Evolutionary conservation across 1,140 invertebrate genomes (phyloP), one percentile per base, ranked within the genome.

Genomic region (Parapsyche elsis): DNA sequence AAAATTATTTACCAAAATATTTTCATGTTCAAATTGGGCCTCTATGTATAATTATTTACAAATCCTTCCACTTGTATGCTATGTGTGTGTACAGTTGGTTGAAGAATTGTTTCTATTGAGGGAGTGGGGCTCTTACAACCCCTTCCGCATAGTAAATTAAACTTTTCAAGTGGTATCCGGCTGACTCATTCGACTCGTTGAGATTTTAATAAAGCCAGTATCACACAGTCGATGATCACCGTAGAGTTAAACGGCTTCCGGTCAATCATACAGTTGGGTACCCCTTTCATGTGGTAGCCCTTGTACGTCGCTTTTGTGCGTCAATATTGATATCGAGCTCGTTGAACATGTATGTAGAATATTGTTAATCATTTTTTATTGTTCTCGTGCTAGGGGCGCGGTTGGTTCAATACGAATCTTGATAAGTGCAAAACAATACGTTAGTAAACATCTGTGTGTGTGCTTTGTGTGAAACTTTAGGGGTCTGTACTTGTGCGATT

Each of bases 171-270:
- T 67, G 80, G 61, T 74, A 38, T 21, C 70, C 76, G n/a, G 64
- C 67, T 64, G 80, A 77, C 49, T 81, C 80, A 81, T 23, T 53
- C 76, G 57, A 77, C 80, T 81, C 71, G 71, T 81, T 81, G 71
- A 81, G 71, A 75, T 79, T 81, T 79, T 79, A 81, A 81, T 81
- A 81, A 77, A 78, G 76, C 76, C n/a, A 46, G 19, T 70, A 64
- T 64, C 59, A 78, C 70, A 57, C 10, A 21, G 19, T 57, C 53
- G 10, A 57, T n/a, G 38, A 38, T 57, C 80, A 57, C 80, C 14
- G 10, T n/a, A 57, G n/a, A n/a, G 19, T 21, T 74, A 10, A 70
- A 21, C 9, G 23, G 46, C 38, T 76, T 81, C 75, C 80, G 75
- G 80, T 78, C 75, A 81, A 81, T 78, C 24, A 24, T 12, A 9